Evolutionary conservation across 2,113 vertebrate species (phyloP).

Genomic region (Paradisaea rubra): DNA sequence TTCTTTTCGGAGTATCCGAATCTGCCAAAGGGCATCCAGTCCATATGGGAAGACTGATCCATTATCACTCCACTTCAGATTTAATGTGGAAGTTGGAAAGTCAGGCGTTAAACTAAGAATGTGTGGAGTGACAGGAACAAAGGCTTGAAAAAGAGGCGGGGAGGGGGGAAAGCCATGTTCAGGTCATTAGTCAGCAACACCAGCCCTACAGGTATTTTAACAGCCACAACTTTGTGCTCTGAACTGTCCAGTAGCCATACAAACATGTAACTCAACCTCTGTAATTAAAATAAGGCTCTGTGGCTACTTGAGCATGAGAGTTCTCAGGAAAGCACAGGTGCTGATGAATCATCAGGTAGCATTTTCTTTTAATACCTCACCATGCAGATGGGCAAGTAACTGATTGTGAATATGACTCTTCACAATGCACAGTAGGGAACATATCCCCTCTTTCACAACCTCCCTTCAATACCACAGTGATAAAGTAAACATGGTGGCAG

Average conservation of each 20-base stretch:
- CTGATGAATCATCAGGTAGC: not conserved
- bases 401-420: not conserved
- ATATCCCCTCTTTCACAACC: not conserved
- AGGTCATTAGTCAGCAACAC: not conserved
- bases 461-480: not conserved
- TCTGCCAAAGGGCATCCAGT: slow-evolving; percentile 63
- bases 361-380: not conserved
- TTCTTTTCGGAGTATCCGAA: slow-evolving; percentile 68
- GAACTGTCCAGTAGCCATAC: not conserved
- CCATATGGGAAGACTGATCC: slow-evolving; percentile 36
- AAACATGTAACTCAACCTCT: not conserved
- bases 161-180: not conserved
- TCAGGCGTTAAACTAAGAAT: slow-evolving; percentile 65
- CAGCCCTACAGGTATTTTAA: not conserved
- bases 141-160: slow-evolving; percentile 28
- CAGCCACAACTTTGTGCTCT: not conserved
- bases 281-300: not conserved
- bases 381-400: not conserved
- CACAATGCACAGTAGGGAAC: not conserved
- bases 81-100: slow-evolving; percentile 52
- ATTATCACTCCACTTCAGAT: slow-evolving; percentile 66
- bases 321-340: slow-evolving; percentile 33
- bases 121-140: slow-evolving; percentile 63
- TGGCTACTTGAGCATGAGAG: not conserved
- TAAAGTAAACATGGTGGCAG: not conserved